These are phyloP conservation scores for Dinomys branickii DNA, from an alignment of 2,113 vertebrate species.

Conservation along the genomic window DNA sequence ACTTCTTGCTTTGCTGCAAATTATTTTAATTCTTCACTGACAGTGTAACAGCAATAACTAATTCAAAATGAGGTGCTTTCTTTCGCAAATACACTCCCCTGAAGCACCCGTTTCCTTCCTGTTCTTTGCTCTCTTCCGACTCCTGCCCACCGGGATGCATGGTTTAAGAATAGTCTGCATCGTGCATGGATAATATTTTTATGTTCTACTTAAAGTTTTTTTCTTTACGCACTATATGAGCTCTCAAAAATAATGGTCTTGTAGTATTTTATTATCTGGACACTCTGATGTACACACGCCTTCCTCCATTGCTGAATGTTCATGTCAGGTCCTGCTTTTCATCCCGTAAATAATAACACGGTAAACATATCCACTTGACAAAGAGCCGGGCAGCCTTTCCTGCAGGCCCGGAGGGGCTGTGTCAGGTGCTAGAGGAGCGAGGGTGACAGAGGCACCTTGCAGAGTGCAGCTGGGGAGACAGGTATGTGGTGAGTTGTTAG, in stretches of 20 bases:
- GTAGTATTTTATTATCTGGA: not conserved
- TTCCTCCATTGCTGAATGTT: not conserved
- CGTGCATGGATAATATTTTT: not conserved
- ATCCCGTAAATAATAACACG: not conserved
- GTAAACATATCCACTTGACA: not conserved
- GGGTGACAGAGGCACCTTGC: not conserved
- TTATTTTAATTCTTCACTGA: not conserved
- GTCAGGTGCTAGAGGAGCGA: not conserved
- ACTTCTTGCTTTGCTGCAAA: not conserved
- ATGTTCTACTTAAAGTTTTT: not conserved
- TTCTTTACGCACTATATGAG: not conserved
- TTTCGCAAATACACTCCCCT: not conserved
- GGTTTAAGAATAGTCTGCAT: slow-evolving; percentile 38
- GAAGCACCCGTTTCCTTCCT: not conserved
- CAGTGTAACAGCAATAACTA: not conserved
- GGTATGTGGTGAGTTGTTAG: not conserved
- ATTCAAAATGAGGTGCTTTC: not conserved
- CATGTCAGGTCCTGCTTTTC: not conserved
- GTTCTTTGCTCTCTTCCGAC: not conserved
- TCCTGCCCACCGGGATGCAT: not conserved
- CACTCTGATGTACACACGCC: not conserved
- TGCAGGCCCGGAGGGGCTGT: not conserved
- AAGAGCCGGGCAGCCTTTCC: not conserved
- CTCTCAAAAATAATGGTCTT: not conserved
- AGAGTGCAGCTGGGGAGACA: not conserved